phyloP scores from a whole-genome alignment of 2,888 invertebrate species.

The Baronia brevicornis region DNA sequence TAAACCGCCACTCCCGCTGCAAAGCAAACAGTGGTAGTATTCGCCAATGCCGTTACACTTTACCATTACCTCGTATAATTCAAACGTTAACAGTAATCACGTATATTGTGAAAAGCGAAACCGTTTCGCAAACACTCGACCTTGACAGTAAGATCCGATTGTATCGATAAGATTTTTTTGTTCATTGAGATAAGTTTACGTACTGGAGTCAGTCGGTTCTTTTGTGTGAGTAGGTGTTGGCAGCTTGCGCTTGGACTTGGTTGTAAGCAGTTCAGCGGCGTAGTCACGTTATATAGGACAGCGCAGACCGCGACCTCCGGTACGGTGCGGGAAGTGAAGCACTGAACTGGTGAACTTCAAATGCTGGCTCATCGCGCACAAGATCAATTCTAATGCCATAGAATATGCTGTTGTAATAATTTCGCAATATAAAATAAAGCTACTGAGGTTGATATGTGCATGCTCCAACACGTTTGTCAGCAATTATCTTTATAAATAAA shows the following conservation, averaged over 20 bases:
- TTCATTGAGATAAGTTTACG: conserved; percentile 50
- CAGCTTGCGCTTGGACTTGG: conserved; percentile 53
- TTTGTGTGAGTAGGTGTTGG: conserved; percentile 48
- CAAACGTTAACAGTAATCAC: conserved; percentile 38
- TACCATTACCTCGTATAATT: conserved; percentile 24
- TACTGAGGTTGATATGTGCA: too few relatives aligned
- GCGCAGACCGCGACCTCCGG: conserved; percentile 52
- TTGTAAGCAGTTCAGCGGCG: conserved; percentile 55
- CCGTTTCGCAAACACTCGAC: conserved; percentile 35
- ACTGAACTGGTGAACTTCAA: too few relatives aligned
- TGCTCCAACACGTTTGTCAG: too few relatives aligned
- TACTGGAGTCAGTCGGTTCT: conserved; percentile 33
- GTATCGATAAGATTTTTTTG: conserved; percentile 34
- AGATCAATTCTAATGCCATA: too few relatives aligned
- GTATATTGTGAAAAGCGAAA: conserved; percentile 30
- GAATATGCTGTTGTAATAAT: too few relatives aligned
- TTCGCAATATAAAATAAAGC: conserved; percentile 1
- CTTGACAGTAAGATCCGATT: conserved; percentile 36
- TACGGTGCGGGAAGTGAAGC: conserved; percentile 42
- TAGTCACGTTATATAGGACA: conserved; percentile 68
- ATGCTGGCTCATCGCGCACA: conserved; percentile 13
- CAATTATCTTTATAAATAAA: too few relatives aligned
- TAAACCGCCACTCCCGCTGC: conserved; percentile 47
- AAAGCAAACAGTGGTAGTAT: conserved; percentile 60
- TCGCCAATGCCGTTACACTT: conserved; percentile 34